A percentile compares a stretch with the other conserved stretches of the same genome.
phyloP scores from a whole-genome alignment of 2,888 invertebrate species.

The Dorcus hopei region DNA sequence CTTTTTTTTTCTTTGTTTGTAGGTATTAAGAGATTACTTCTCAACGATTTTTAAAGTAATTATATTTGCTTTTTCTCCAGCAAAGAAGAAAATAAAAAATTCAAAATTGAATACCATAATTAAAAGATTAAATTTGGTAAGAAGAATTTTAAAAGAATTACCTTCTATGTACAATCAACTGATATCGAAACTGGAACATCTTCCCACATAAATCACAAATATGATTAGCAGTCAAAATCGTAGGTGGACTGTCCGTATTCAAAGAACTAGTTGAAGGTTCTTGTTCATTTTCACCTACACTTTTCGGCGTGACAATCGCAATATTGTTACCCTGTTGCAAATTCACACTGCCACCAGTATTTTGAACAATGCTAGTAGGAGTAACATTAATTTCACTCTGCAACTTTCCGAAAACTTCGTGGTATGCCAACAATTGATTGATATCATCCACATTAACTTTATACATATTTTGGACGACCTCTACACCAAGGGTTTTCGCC shows the following conservation, averaged over 20 bases:
- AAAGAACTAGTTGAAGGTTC: conserved; percentile 56
- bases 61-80: too few species aligned
- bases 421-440: conserved; percentile 79
- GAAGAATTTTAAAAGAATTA: too few species aligned
- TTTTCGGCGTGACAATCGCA: conserved; percentile 39
- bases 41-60: too few species aligned
- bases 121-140: too few species aligned
- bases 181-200: conserved; percentile 83
- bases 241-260: conserved; percentile 60
- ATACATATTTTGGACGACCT: conserved; percentile 79
- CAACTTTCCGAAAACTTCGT: conserved; percentile 77
- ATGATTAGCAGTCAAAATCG: conserved; percentile 61
- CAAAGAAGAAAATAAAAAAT: too few species aligned
- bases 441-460: conserved; percentile 82
- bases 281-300: conserved; percentile 53
- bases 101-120: too few species aligned
- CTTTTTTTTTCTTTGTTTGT: too few species aligned
- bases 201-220: conserved; percentile 83
- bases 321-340: conserved; percentile 32
- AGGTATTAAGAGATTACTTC: too few species aligned
- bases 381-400: conserved; percentile 57
- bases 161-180: conserved; percentile 80
- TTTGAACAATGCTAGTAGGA: conserved; percentile 38
- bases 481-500: conserved; percentile 59
- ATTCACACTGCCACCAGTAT: conserved; percentile 25